Percentiles rank a stretch among this genome's conserved stretches.
These are phyloP conservation scores for Neopipo cinnamomea DNA, from an alignment of 2,113 vertebrate genomes.

Conservation along the genomic window DNA sequence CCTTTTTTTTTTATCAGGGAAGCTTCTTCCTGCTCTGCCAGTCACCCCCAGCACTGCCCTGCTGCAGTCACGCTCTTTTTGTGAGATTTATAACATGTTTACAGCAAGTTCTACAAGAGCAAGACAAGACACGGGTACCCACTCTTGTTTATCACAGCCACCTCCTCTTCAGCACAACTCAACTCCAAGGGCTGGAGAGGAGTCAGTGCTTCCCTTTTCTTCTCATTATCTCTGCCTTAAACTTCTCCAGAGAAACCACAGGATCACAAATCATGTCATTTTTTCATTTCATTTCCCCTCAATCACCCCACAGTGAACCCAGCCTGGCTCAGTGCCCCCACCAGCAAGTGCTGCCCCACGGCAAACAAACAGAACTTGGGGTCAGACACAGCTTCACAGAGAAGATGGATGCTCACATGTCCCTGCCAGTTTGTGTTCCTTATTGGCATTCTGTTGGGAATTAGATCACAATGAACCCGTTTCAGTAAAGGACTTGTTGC, in stretches of 20 bases:
- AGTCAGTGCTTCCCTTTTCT: not conserved
- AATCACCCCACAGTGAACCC: not conserved
- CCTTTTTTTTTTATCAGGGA: not conserved
- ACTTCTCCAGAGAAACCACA: not conserved
- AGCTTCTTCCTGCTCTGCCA: not conserved
- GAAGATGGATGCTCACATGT: accelerated
- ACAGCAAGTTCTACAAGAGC: not conserved
- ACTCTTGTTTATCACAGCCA: not conserved
- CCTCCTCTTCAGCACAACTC: not conserved
- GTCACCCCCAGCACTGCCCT: not conserved
- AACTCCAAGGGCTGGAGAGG: not conserved
- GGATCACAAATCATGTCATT: not conserved
- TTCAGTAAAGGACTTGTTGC: too few relatives aligned
- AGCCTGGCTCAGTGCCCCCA: not conserved
- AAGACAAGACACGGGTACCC: accelerated
- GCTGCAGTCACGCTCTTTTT: not conserved
- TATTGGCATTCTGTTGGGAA: not conserved
- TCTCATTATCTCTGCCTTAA: not conserved
- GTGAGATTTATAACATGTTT: accelerated
- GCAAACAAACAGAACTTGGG: too few relatives aligned
- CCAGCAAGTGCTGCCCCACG: not conserved
- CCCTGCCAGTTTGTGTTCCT: too few relatives aligned
- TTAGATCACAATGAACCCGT: accelerated
- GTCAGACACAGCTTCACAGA: accelerated
- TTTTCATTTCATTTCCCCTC: not conserved